Conservation (phyloP, 2,113 vertebrate species). For the Empidonax traillii region DNA sequence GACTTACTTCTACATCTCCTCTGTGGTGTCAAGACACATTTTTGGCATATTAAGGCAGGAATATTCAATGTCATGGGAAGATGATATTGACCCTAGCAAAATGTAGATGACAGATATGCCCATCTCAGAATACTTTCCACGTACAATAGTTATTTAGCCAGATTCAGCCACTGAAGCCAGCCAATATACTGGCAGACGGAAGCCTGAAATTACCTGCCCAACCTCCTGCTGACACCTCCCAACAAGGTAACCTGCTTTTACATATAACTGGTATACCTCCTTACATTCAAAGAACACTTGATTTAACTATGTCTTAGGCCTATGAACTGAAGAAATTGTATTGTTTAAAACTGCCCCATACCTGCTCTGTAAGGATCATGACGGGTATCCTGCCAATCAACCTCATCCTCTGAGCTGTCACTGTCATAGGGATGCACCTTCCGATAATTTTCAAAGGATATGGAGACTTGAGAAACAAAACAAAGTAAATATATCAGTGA, state of each 20-base stretch:
- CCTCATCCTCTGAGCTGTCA: constrained; percentile 95
- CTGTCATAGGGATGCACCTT: constrained; percentile 94
- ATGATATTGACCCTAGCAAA: not conserved
- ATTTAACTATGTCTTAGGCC: not conserved
- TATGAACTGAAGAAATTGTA: not conserved
- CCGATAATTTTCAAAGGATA: constrained; percentile 98
- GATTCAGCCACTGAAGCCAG: not conserved
- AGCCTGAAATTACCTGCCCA: not conserved
- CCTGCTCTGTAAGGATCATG: constrained; percentile 92
- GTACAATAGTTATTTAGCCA: not conserved
- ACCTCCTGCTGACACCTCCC: not conserved
- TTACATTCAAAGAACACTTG: not conserved
- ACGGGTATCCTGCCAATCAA: constrained; percentile 96
- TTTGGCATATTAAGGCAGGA: not conserved
- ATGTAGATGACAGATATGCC: fast-evolving
- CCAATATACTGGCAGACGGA: not conserved
- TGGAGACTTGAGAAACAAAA: constrained; percentile 84
- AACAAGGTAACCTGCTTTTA: not conserved
- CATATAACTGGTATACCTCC: not conserved
- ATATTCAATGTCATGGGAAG: not conserved
- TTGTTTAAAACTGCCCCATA: constrained; percentile 40
- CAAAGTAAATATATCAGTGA: not conserved
- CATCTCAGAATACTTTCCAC: not conserved
- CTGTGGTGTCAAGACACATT: not conserved
- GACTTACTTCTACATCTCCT: not conserved